Base-by-base conservation (phyloP, 1,140 invertebrate genomes). In the Dolichoris vasculosae region DNA sequence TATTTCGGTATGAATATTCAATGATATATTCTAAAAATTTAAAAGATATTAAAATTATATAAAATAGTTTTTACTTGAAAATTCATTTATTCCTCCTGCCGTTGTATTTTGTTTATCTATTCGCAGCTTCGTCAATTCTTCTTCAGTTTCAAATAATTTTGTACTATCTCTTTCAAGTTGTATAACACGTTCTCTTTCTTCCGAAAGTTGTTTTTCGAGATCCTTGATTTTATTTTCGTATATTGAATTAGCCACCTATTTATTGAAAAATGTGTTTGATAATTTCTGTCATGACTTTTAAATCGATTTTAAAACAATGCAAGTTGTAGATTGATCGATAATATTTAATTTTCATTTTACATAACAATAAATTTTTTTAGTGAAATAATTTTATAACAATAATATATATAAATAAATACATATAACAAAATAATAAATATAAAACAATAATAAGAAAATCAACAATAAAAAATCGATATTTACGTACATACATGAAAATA, bases 111-210 rank as follows among this genome's bases (percentile, higher is more conserved):
- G 91, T 35, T 92, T 81, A 85, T 94, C 91, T 55, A 91, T 91
- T 69, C 92, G 90, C 82, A 94, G 87, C 86, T 92, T 92, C 0
- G 92, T 87, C 26, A 95, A 88, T 88, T 93, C 92, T 88, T 95
- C 94, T 86, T 95, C 94, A 6, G 93, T 88, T 89, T 95, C 94
- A 75, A 95, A 94, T n/a, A 94, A 88, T 86, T 93, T 94, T 63
- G 92, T 93, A n/a, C 91, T 93, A 67, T 95, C 94, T 80, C 88
- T 88, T 90, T 95, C 94, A 0, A 94, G 88, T 59, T 92, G 91
- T 88, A 94, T 93, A 15, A 91, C 86, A 85, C 93, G 91, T 82
- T 93, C 92, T 55, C 92, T 89, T 88, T 95, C 94, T 73, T 93
- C 92, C 6, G 89, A 86, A 13, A 95, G 87, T 83, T 92, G 87